Evolutionary conservation across 2,888 invertebrate genomes (phyloP).

Genomic region (Chalcis sispes): DNA sequence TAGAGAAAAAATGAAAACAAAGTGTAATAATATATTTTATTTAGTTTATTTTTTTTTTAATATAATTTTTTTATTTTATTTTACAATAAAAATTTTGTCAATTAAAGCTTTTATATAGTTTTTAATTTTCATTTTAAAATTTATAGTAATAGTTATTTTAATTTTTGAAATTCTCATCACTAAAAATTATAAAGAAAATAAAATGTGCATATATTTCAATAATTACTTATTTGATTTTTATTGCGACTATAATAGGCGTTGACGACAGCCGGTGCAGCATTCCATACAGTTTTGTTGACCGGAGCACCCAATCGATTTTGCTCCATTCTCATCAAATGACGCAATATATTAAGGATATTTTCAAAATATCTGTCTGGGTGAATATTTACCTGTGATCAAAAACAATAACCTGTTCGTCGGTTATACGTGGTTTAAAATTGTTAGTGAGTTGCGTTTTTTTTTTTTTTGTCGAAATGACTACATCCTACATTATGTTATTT

Average conservation of each 20-base stretch:
- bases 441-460: background rate
- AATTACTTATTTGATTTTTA: constrained; percentile 91
- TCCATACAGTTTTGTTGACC: constrained; percentile 90
- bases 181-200: background rate
- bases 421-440: constrained; percentile 16
- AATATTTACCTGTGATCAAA: constrained; percentile 77
- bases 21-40: too few species aligned
- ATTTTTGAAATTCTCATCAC: too few species aligned
- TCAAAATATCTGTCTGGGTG: constrained; percentile 88
- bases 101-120: too few species aligned
- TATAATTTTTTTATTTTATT: too few species aligned
- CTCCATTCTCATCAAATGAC: constrained; percentile 85
- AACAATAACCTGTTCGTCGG: constrained; percentile 47
- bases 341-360: constrained; percentile 86
- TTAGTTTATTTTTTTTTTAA: too few species aligned
- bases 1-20: too few species aligned
- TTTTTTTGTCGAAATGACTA: background rate
- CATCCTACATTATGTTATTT: background rate
- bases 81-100: too few species aligned
- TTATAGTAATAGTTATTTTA: too few species aligned
- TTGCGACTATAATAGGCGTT: constrained; percentile 97
- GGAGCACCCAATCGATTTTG: constrained; percentile 82
- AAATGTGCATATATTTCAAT: background rate
- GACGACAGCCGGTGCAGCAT: constrained; percentile 92
- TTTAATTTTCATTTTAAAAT: background rate